Evolutionary conservation across 2,888 invertebrate genomes (phyloP), one percentile per base, ranked within the genome.

Genomic region (Tyria jacobaeae): DNA sequence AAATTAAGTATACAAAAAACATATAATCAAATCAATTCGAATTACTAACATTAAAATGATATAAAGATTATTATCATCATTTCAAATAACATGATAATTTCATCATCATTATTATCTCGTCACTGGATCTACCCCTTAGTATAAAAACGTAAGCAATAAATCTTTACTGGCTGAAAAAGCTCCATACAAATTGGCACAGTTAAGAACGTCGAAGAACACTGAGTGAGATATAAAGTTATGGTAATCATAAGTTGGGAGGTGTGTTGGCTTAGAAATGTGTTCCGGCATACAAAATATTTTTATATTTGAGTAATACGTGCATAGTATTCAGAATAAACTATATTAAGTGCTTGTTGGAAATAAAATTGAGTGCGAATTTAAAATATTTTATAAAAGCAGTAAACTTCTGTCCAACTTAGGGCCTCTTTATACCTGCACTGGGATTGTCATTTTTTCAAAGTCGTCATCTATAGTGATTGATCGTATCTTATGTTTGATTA

Each of bases 171-270:
- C 53, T 49, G n/a, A 12, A 25, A 53, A 64, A 63, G 27, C 39
- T 55, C 21, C 51, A 57, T 24, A 71, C 73, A 64, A 73, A 72
- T 73, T 68, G 54, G 53, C 21, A 25, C 41, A 59, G 48, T 64
- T 57, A 64, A 52, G 62, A 60, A 62, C 59, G 57, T 57, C 27
- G 34, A 25, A 12, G 31, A 17, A n/a, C 37, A 49, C 25, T 51
- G 27, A n/a, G 31, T 47, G 49, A 9, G 34, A 47, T 15, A 47
- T 52, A 57, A 63, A 68, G 21, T 39, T 62, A 73, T 51, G 55
- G 51, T 73, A 57, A 64, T 66, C 54, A 64, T 48, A 57, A 55
- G 24, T 44, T 27, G 53, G 17, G 12, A 25, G 47, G 41, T 47
- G 25, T n/a, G 31, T 31, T 15, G 21, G 54, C 41, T 56, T 35